Percentiles rank a stretch among this genome's conserved stretches.
Conservation (phyloP, 2,113 vertebrate genomes). For the Brachirus orientalis region DNA sequence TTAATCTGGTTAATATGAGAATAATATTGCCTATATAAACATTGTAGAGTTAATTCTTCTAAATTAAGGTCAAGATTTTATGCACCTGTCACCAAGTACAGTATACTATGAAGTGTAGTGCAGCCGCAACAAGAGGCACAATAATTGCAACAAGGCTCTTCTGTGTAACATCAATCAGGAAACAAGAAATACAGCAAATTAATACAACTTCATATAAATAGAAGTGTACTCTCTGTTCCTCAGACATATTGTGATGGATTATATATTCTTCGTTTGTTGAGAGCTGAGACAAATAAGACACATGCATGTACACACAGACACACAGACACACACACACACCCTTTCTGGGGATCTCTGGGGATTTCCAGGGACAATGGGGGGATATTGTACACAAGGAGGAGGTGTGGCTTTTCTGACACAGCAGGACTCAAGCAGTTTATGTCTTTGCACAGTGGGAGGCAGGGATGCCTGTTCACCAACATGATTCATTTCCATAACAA, state of each 20-base stretch:
- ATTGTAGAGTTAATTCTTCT: slow-evolving; percentile 13
- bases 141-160: slow-evolving; percentile 58
- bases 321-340: slow-evolving; percentile 24
- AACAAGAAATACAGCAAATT: slow-evolving; percentile 41
- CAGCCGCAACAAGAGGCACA: slow-evolving; percentile 5
- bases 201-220: slow-evolving; percentile 24
- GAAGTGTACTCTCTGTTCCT: slow-evolving; percentile 21
- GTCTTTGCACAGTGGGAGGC: slow-evolving; percentile 34
- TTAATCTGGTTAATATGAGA: not conserved
- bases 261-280: slow-evolving; percentile 15
- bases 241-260: slow-evolving; percentile 17
- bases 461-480: not conserved
- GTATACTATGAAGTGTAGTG: not conserved
- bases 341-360: slow-evolving; percentile 48
- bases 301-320: slow-evolving; percentile 13
- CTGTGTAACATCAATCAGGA: slow-evolving; percentile 51
- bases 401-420: slow-evolving; percentile 33
- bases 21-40: not conserved
- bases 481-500: slow-evolving; percentile 36
- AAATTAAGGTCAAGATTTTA: slow-evolving; percentile 37
- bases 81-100: slow-evolving; percentile 30
- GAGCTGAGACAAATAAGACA: slow-evolving; percentile 4
- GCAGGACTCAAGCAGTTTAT: slow-evolving; percentile 1
- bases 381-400: slow-evolving; percentile 33
- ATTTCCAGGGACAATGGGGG: slow-evolving; percentile 60